Evolutionary conservation across 2,113 vertebrate genomes (phyloP), one percentile per base, ranked within the genome.

Genomic region (Misgurnus anguillicaudatus): DNA sequence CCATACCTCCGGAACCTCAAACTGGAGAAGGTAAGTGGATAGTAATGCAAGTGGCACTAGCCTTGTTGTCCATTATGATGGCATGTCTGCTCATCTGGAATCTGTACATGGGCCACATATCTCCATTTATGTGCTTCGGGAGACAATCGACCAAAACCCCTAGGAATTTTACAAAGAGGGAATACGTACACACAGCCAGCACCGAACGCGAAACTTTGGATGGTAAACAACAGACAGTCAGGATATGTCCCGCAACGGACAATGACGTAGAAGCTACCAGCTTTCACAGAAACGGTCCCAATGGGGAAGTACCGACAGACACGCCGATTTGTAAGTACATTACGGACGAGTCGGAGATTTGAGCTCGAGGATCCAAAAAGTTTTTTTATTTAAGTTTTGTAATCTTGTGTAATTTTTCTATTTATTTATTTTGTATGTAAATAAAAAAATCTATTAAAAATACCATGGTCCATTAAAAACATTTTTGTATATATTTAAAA

Each of bases 271-370:
- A 76, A 64, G 61, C 45, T 10, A 31, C 21, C 3, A 31, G 39
- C 41, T 74, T 74, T 24, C 85, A 90, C 70, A 47, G 84, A 63
- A 90, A 90, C 47, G 86, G 87, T n/a, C 80, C 64, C 76, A 84
- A 75, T 81, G 85, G 17, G 80, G 84, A 76, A 77, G 78, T 75
- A 11, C 4, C 16, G 38, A 63, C 9, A 0, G 42, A 9, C 73
- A 9, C 0, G 31, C 31, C 38, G 9, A 5, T 45, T 48, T 53
- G 41, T 17, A 80, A 75, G 3, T 51, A 68, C 80, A 91, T 92
- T 82, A 88, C 87, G 42, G 91, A 92, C 57, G 92, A 92, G 86
- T 93, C 92, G 5, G 91, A 93, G 83, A 92, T 91, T 72, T 93
- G 69, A 91, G 42, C 70, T 6, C 13, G 4, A 13, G 10, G 13